Base-by-base conservation (phyloP, 2,113 vertebrate species). In the Cygnus atratus region DNA sequence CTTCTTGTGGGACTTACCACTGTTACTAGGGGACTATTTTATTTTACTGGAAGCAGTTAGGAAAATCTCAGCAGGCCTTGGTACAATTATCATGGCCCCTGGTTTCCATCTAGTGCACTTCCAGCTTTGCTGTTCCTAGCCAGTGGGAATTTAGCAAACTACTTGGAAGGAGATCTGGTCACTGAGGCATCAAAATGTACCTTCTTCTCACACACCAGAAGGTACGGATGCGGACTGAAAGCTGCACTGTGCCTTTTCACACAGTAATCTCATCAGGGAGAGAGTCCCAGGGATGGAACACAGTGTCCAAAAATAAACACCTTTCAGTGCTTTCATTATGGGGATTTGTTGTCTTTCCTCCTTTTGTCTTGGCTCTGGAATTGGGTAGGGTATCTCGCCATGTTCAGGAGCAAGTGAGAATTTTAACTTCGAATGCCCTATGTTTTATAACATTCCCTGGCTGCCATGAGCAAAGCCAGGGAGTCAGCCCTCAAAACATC, bases 181-280 rank as follows among this genome's bases (percentile, higher is more conserved):
- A 98, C 98, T 98, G 98, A 99, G 98, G 99, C 98, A 98, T 98
- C 98, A 98, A 98, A 98, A 98, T 96, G 94, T 96, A 97, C 98
- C 98, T 98, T 98, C 98, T 98, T 98, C 98, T 98, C 91, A 95
- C 98, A 97, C 97, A 98, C 92, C 96, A 97, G 95, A 97, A 94
- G 57, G 98, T 97, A 95, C 92, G 17, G 98, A 95, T 91, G 88
- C 73, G 82, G 95, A 86, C 28, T 92, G 98, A 97, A 95, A 97
- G 93, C 71, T 59, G 96, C n/a, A 43, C 97, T 97, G 97, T 97
- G 98, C 97, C 96, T 98, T 98, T 98, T 98, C 97, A 98, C 98
- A 98, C 98, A 93, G 97, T 87, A 74, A 88, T 96, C 98, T 98
- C 98, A 75, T 87, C 89, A 86, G 98, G 93, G 94, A 97, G 37